Conservation (phyloP, 2,888 invertebrate genomes). For the Agrochola macilenta region DNA sequence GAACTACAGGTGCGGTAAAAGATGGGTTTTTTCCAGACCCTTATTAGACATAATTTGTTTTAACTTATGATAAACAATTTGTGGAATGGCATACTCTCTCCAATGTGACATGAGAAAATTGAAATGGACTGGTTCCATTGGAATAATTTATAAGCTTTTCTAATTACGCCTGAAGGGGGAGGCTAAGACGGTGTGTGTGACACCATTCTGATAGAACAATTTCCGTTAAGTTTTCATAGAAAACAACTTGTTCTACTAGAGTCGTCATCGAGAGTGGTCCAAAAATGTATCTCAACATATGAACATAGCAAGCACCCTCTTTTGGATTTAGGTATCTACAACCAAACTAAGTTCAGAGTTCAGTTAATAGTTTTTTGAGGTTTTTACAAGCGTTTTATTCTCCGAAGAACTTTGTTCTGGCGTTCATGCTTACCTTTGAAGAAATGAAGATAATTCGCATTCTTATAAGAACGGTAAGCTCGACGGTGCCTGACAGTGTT, state of each 20-base stretch:
- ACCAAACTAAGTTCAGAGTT: no score
- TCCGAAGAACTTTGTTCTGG: not conserved
- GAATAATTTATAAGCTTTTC: no score
- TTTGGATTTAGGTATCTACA: not conserved
- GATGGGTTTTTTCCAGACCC: not conserved
- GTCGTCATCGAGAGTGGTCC: not conserved
- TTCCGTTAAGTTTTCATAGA: no score
- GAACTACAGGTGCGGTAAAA: not conserved
- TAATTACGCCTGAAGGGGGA: no score
- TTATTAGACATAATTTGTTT: not conserved
- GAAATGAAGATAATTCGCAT: constrained; percentile 5
- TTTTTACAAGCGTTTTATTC: not conserved
- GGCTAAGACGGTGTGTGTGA: no score
- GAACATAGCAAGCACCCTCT: no score
- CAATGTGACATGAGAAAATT: not conserved
- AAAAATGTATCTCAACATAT: not conserved
- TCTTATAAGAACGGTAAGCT: constrained; percentile 9
- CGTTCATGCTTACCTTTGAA: not conserved
- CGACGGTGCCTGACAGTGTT: not conserved
- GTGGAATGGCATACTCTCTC: not conserved
- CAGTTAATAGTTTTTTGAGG: not conserved
- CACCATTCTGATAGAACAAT: no score
- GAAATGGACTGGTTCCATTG: not conserved
- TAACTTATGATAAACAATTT: not conserved
- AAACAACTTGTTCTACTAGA: no score